These are phyloP conservation scores for Dysmachus trigonus DNA, from an alignment of 2,888 invertebrate genomes.

Conservation along the genomic window DNA sequence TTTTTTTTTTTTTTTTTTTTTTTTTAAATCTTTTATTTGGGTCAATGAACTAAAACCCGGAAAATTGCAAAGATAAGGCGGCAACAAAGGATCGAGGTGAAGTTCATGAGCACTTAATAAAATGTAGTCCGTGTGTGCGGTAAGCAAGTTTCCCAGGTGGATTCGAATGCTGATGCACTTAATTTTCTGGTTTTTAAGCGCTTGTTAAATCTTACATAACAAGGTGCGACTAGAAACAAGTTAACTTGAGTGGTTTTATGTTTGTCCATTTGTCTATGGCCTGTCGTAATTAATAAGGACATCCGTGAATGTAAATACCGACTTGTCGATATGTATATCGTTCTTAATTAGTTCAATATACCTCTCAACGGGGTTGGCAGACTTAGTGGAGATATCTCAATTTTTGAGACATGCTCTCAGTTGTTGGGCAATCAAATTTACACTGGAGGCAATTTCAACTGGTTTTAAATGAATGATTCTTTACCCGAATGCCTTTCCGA, in stretches of 20 bases:
- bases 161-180: neutral
- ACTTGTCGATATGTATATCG: neutral
- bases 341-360: neutral
- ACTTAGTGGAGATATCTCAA: neutral
- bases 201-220: neutral
- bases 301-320: neutral
- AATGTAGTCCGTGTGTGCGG: neutral
- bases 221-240: neutral
- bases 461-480: neutral
- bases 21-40: neutral
- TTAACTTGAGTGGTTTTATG: neutral
- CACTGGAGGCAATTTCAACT: neutral
- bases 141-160: neutral
- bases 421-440: neutral
- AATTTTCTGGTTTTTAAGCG: neutral
- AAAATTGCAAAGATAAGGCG: neutral
- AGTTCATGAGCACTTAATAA: neutral
- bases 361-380: neutral
- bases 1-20: no score
- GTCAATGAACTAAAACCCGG: slow-evolving; percentile 11
- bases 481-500: neutral
- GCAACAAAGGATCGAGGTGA: slow-evolving; percentile 7
- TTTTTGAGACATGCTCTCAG: neutral
- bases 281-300: neutral
- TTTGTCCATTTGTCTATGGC: neutral